phyloP scores from a whole-genome alignment of 2,888 invertebrate species.

The Trachelus iudaicus region DNA sequence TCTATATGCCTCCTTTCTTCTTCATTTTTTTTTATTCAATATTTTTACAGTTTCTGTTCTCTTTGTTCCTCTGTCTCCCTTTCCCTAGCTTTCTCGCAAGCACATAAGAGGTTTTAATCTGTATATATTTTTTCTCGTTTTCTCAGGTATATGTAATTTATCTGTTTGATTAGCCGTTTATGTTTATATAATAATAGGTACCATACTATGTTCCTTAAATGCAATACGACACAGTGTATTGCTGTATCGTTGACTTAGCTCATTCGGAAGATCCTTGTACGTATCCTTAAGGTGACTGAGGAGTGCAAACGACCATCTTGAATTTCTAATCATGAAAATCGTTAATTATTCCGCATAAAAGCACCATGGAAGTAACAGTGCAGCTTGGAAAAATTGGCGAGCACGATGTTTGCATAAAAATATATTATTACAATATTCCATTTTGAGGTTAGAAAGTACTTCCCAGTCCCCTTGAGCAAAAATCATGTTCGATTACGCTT shows the following conservation, averaged over 20 bases:
- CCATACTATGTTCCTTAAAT: not conserved
- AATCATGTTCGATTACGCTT: not conserved
- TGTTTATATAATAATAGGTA: not conserved
- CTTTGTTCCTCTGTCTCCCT: not conserved
- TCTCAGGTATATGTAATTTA: not conserved
- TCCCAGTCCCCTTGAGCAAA: not conserved
- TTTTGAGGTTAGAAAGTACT: too few relatives aligned
- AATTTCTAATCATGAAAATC: too few relatives aligned
- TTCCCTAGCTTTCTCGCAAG: not conserved
- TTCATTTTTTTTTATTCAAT: not conserved
- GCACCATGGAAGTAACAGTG: too few relatives aligned
- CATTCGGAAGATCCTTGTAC: not conserved
- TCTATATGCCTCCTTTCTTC: not conserved
- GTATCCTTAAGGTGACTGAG: not conserved
- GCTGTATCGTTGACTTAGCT: not conserved
- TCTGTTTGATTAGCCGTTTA: not conserved
- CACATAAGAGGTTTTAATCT: not conserved
- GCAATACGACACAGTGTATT: not conserved
- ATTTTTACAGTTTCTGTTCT: not conserved
- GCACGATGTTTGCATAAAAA: too few relatives aligned
- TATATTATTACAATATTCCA: too few relatives aligned
- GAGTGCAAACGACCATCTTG: too few relatives aligned
- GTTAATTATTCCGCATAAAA: too few relatives aligned
- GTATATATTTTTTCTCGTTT: not conserved
- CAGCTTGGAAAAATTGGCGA: too few relatives aligned